Base-by-base conservation (phyloP, 1,140 invertebrate genomes). In the Bombus ignitus region DNA sequence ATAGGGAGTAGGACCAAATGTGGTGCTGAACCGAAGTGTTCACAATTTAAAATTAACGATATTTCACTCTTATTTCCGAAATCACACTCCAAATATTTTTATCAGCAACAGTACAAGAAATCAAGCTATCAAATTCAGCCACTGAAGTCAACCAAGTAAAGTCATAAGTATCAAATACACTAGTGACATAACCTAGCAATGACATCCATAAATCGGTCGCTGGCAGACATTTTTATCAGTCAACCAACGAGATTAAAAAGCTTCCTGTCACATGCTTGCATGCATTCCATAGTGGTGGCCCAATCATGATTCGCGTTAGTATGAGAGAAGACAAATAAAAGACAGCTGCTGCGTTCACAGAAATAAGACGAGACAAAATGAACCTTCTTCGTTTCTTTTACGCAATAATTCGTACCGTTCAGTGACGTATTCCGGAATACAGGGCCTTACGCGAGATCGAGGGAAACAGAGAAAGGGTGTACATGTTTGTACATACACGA, bases 301-400 rank as follows among this genome's bases (percentile, higher is more conserved):
- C 57, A 79, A 62, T 79, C 66, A n/a, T 53, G 66, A 62, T 28
- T 32, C 44, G 80, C 44, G 81, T 28, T 42, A 37, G 75, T 82
- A 65, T 57, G 83, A 72, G 76, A 81, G 81, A 85, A 85, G 80
- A 89, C 86, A 85, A 89, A 86, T 75, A 85, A 73, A 86, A 81
- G 78, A 88, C 81, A 87, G 65, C 82, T 81, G 79, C 53, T 59
- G 37, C 47, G 75, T 47, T 70, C 66, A 87, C 74, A 83, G 81
- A 80, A 86, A 74, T 70, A 81, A 80, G 83, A 66, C 59, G 83
- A 85, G 62, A 74, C 70, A 59, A 81, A 32, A 39, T 42, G 84
- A 71, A 70, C 79, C 75, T 78, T 70, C n/a, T 42, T 35, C 42
- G 37, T 71, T 81, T 86, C 57, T 87, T 83, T 83, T 74, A 66